Evolutionary conservation across 2,113 vertebrate species (phyloP), one percentile per base, ranked within the genome.

Genomic region (Athene noctua): DNA sequence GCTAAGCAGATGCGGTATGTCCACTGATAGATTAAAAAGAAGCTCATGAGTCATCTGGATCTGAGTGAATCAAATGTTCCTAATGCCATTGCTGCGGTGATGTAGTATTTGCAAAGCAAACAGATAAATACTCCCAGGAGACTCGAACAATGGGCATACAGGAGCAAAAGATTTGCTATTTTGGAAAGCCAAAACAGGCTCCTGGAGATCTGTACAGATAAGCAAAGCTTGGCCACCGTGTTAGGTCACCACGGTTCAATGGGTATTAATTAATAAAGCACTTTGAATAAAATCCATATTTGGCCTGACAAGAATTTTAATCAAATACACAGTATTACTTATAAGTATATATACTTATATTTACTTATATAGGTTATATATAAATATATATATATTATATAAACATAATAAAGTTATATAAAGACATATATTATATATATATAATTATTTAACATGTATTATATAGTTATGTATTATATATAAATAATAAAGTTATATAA

Each of bases 1-100:
- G 21, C 70, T 85, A 74, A 85, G 58, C 34, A 94, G 66, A 88
- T 63, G 44, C 13, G 77, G 20, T 13, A 49, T 55, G 23, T 47
- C 78, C 84, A 72, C 36, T 29, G 78, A 36, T 3, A 49, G 15
- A 85, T 44, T 49, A 44, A 83, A 67, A 73, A 57, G 67, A 91
- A 94, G 90, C 46, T 80, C 62, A 46, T 94, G 88, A 96, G 87
- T 96, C 91, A 96, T 73, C 79, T 36, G 5, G 58, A 82, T 65
- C 21, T 0, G 0, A 90, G 71, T 77, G 78, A 92, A 91, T 84
- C 87, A 88, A 80, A 82, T 66, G 58, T 90, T 94, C 59, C 46
- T 78, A 81, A 68, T 17, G 75, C 46, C 52, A 74, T 16, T 74
- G 54, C 47, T 81, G 55, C 83, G 63, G 26, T 71, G 65, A 80